A percentile compares a stretch with the other conserved stretches of the same genome.
Evolutionary conservation across 2,888 invertebrate species (phyloP).

Genomic region (Timema podura): DNA sequence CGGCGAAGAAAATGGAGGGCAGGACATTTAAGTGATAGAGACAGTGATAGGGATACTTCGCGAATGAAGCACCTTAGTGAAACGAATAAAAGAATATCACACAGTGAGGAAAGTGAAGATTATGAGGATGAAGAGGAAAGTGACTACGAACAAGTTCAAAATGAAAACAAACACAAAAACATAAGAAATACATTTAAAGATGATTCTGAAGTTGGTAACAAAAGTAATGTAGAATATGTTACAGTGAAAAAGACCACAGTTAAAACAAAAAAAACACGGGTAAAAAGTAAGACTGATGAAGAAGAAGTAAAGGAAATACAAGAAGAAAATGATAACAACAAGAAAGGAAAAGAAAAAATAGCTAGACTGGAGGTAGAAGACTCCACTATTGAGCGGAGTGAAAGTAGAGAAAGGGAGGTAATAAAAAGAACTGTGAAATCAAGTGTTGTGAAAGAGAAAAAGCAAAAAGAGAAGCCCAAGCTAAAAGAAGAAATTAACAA

Average conservation of each 20-base stretch:
- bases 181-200: slow-evolving; percentile 19
- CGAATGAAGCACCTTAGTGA: slow-evolving; percentile 35
- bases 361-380: slow-evolving; percentile 15
- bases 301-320: slow-evolving; percentile 20
- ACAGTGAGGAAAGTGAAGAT: slow-evolving; percentile 19
- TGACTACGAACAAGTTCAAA: slow-evolving; percentile 16
- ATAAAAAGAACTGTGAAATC: slow-evolving; percentile 9
- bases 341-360: slow-evolving; percentile 7
- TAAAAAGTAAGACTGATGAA: slow-evolving; percentile 19
- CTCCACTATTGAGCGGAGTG: background rate
- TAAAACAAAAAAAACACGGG: slow-evolving; percentile 20
- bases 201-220: background rate
- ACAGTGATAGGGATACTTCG: slow-evolving; percentile 8
- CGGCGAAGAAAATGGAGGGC: slow-evolving; percentile 12
- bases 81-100: background rate
- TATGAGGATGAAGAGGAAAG: slow-evolving; percentile 15
- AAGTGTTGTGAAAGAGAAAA: slow-evolving; percentile 1
- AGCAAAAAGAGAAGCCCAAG: slow-evolving; percentile 12
- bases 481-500: background rate
- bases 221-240: slow-evolving; percentile 12
- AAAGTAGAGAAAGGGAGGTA: slow-evolving; percentile 14
- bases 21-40: slow-evolving; percentile 19
- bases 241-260: slow-evolving; percentile 20
- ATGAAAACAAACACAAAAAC: slow-evolving; percentile 17
- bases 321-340: slow-evolving; percentile 10